Base-by-base conservation (phyloP, 2,888 invertebrate species). In the Fragum fragum region DNA sequence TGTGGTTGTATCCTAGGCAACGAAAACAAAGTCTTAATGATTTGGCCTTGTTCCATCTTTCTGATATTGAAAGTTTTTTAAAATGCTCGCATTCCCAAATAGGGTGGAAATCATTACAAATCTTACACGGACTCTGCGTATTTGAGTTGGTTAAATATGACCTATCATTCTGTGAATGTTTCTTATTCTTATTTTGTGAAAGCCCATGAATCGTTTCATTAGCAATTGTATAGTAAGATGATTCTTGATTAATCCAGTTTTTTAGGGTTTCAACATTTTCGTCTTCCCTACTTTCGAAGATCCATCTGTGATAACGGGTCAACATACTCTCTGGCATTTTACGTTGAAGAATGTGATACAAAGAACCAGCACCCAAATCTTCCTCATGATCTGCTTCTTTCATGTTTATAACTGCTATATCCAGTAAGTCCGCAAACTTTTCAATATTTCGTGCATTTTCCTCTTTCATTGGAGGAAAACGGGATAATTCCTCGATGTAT, bases 271-370 rank as follows among this genome's bases (percentile, higher is more conserved):
- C 42, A 11, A 71, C 75, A 23, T 61, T 53, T 23, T 75, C 75
- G 63, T 42, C 42, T 29, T 61, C 71, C 11, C 42, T 47, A 26
- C 57, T 76, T 63, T 72, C 76, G 72, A 28, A 76, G 18, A 80
- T n/a, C 75, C 76, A 76, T 18, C 76, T 36, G 28, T 79, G 71
- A 39, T 79, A 79, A 26, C 63, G 29, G 6, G 80, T 28, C 18
- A 76, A 42, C 80, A 80, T 80, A 7, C 68, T 29, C 26, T 80
- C 76, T 9, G 80, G 66, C 39, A 80, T 26, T 16, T 80, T 63
- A 16, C 39, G 23, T 29, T 61, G 11, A 28, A 63, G 36, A 18
- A 63, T 36, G 39, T 63, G 39, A 36, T 63, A 63, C 21, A 63
- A 63, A 1, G 63, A 36, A 7, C 63, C 63, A 16, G 32, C 63